A percentile compares a stretch with the other conserved stretches of the same genome.
Conservation (phyloP, 2,888 invertebrate genomes). For the Hetaerina titia region DNA sequence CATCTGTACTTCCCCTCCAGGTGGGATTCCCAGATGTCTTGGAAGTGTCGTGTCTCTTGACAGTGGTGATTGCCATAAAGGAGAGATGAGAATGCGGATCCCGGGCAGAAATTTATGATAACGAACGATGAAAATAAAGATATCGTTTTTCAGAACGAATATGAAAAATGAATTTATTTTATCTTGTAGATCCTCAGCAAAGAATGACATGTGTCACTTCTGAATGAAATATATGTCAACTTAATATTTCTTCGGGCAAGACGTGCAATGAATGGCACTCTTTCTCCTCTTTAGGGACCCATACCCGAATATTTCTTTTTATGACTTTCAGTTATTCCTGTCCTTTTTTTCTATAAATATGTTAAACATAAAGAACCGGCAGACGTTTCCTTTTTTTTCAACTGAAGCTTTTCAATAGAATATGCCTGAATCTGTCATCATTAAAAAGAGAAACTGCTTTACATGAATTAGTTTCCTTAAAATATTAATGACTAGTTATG, state of each 20-base stretch:
- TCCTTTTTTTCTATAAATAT: neutral
- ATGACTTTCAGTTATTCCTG: neutral
- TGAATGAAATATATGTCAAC: conserved; percentile 13
- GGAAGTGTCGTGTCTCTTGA: conserved; percentile 28
- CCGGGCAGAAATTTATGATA: neutral
- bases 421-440: too few relatives aligned
- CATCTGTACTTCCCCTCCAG: too few relatives aligned
- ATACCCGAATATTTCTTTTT: neutral
- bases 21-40: neutral
- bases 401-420: neutral
- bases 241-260: conserved; percentile 16
- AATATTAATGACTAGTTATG: too few relatives aligned
- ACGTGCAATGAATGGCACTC: neutral
- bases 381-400: neutral
- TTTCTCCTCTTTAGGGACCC: neutral
- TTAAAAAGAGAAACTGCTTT: too few relatives aligned
- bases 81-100: neutral
- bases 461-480: too few relatives aligned
- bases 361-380: neutral
- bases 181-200: neutral
- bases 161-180: conserved; percentile 45
- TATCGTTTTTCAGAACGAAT: conserved; percentile 11
- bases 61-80: neutral
- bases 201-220: conserved; percentile 38
- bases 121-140: neutral